phyloP scores from a whole-genome alignment of 1,140 invertebrate genomes.

The Ceratoteleas bidentatus region DNA sequence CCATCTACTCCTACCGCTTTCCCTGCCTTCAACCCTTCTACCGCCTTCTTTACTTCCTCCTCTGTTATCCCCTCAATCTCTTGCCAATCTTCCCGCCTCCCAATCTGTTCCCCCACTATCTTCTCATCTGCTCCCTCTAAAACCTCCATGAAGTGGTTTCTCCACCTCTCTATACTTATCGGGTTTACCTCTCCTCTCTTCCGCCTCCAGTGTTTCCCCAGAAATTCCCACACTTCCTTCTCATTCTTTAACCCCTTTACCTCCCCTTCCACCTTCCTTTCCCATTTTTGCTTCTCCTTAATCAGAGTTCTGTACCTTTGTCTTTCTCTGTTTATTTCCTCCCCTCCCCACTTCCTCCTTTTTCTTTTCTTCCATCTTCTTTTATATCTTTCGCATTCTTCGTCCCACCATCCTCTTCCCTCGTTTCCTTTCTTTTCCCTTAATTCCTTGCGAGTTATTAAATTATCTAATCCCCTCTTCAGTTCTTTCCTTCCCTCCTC shows the following conservation, averaged over 20 bases:
- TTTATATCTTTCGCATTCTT: slow-evolving; percentile 2
- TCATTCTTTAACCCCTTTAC: neutral
- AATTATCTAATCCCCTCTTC: too few species aligned
- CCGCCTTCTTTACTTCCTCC: slow-evolving; percentile 4
- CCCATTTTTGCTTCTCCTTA: slow-evolving; percentile 2
- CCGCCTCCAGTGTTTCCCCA: slow-evolving; percentile 1
- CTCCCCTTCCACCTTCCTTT: neutral
- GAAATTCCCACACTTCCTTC: slow-evolving; percentile 5
- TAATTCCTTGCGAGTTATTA: too few species aligned
- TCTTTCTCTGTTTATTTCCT: neutral
- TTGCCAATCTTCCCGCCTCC: neutral
- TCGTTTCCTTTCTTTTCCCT: neutral
- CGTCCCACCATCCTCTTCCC: neutral
- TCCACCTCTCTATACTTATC: neutral
- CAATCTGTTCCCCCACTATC: neutral
- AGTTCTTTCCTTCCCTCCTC: neutral
- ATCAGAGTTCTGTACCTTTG: neutral
- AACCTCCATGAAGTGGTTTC: neutral
- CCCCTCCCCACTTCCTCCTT: neutral
- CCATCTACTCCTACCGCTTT: slow-evolving; percentile 4
- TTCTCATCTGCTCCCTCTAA: neutral
- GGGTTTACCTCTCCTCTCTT: neutral
- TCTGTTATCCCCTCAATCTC: neutral
- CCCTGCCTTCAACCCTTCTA: neutral
- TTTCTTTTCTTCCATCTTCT: slow-evolving; percentile 2